Evolutionary conservation across 2,113 vertebrate species (phyloP).

Genomic region (Megaceryle maxima): DNA sequence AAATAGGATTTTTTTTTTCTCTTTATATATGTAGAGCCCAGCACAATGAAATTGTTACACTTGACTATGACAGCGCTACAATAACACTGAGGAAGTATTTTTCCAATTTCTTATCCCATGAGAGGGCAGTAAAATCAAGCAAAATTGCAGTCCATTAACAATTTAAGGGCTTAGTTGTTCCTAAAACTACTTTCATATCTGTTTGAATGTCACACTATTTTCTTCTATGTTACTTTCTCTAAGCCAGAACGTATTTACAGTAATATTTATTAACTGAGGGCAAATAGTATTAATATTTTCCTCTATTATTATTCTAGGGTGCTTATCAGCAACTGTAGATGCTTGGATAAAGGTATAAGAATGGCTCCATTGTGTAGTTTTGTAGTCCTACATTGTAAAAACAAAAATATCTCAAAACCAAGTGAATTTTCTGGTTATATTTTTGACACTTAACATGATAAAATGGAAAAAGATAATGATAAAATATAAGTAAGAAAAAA

Average conservation of each 20-base stretch:
- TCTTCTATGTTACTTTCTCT: neutral
- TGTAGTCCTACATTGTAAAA: neutral
- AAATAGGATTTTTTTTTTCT: neutral
- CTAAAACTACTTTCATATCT: neutral
- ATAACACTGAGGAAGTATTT: neutral
- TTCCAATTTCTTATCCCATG: neutral
- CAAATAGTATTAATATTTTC: neutral
- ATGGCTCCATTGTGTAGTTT: neutral
- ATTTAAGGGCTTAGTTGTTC: neutral
- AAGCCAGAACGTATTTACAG: neutral
- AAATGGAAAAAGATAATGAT: neutral
- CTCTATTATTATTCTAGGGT: neutral
- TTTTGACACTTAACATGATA: neutral
- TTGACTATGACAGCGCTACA: neutral
- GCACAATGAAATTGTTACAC: neutral
- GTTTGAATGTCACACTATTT: neutral
- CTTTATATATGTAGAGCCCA: neutral
- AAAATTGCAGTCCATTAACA: neutral
- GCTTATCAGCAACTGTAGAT: neutral
- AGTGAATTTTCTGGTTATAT: neutral
- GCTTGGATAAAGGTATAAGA: neutral
- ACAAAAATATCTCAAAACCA: neutral
- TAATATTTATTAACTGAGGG: neutral
- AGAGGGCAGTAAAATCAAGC: neutral
- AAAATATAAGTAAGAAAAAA: neutral